Conservation (phyloP, 2,888 invertebrate species). For the Stenodema calcarata region DNA sequence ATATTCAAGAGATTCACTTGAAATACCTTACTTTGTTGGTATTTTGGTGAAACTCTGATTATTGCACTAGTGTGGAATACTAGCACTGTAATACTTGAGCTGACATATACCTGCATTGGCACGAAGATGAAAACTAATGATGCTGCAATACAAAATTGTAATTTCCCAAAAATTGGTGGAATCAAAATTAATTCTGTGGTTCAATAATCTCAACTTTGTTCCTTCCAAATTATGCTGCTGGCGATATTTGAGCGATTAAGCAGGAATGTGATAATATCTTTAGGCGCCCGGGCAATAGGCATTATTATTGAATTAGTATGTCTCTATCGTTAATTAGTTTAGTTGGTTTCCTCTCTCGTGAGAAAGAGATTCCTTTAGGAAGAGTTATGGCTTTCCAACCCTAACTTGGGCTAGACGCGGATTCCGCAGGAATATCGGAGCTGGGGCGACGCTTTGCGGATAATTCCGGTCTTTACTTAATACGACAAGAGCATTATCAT, state of each 20-base stretch:
- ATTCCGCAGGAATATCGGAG: neutral
- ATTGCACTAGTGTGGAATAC: too few relatives aligned
- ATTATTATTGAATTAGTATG: neutral
- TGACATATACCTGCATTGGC: too few relatives aligned
- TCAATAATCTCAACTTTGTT: too few relatives aligned
- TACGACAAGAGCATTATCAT: neutral
- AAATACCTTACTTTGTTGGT: too few relatives aligned
- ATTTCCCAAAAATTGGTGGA: too few relatives aligned
- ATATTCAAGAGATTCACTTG: too few relatives aligned
- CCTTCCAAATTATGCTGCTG: neutral
- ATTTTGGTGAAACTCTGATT: too few relatives aligned
- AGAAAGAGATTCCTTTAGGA: neutral
- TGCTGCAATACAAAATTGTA: too few relatives aligned
- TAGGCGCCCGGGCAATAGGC: neutral
- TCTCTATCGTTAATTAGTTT: neutral
- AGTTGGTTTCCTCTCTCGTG: neutral
- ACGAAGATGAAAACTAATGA: too few relatives aligned
- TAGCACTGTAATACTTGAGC: too few relatives aligned
- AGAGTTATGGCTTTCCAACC: neutral
- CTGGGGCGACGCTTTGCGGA: neutral
- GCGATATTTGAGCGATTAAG: neutral
- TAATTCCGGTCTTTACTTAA: neutral
- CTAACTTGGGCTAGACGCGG: neutral
- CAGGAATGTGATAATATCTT: neutral
- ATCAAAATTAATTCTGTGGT: too few relatives aligned